phyloP scores from a whole-genome alignment of 2,113 vertebrate genomes.

The Eublepharis macularius region DNA sequence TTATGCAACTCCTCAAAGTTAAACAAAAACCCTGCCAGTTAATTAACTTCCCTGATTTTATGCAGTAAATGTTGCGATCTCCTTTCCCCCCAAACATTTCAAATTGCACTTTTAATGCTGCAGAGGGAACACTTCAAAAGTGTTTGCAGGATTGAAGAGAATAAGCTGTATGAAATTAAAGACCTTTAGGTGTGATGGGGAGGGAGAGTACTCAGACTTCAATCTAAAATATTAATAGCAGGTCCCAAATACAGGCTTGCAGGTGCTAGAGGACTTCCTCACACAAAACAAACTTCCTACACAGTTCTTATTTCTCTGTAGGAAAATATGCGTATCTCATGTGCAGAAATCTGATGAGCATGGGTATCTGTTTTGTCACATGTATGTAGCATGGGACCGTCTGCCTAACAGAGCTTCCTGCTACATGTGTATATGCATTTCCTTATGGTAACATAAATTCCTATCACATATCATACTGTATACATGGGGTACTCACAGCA shows the following conservation, averaged over 20 bases:
- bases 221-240: not conserved
- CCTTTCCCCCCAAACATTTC: constrained; percentile 51
- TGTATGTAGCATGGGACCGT: not conserved
- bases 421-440: not conserved
- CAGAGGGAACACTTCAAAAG: constrained; percentile 44
- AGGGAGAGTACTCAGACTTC: not conserved
- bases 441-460: not conserved
- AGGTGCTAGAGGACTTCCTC: not conserved
- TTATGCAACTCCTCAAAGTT: constrained; percentile 50
- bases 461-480: not conserved
- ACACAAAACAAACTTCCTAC: not conserved
- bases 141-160: constrained; percentile 24
- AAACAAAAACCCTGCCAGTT: constrained; percentile 56
- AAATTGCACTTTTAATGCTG: constrained; percentile 47
- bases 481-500: not conserved
- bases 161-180: constrained; percentile 17
- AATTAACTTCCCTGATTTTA: constrained; percentile 73
- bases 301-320: not conserved
- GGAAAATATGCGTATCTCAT: not conserved
- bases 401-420: not conserved
- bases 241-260: not conserved
- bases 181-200: not conserved
- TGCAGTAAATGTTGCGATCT: constrained; percentile 58
- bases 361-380: not conserved
- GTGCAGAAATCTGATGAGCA: not conserved